phyloP scores from a whole-genome alignment of 2,888 invertebrate species.

The Lithophane semibrunnea region DNA sequence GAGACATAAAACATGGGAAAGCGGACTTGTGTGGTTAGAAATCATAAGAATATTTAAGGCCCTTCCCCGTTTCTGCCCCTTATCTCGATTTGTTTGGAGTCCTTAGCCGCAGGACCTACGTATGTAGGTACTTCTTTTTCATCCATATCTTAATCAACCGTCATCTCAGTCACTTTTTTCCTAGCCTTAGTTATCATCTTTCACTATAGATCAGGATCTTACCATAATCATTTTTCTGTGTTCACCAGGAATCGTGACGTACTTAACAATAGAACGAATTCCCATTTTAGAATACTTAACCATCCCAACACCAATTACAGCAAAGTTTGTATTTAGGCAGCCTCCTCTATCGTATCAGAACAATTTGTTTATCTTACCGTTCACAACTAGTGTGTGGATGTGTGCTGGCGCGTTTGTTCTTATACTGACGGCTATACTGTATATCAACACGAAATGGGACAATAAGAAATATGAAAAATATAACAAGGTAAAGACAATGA shows the following conservation, averaged over 20 bases:
- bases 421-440: constrained; percentile 73
- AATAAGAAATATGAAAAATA: constrained; percentile 62
- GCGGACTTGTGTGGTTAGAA: constrained; percentile 78
- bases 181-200: neutral
- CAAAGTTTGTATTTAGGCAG: constrained; percentile 91
- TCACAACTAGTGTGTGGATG: constrained; percentile 91
- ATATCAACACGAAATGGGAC: constrained; percentile 81
- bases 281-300: constrained; percentile 85
- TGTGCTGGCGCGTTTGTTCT: constrained; percentile 85
- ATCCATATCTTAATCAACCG: neutral
- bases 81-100: neutral
- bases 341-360: constrained; percentile 92
- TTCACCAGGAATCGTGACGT: constrained; percentile 75
- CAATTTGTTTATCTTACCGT: constrained; percentile 92
- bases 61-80: neutral
- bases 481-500: constrained; percentile 36
- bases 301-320: constrained; percentile 78
- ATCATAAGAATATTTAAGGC: neutral
- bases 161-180: neutral
- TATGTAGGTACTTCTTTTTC: neutral
- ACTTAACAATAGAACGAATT: constrained; percentile 71
- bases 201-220: no score
- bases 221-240: neutral
- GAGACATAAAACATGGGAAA: constrained; percentile 72
- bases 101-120: neutral